Base-by-base conservation (phyloP, 2,888 invertebrate species). In the Tigriopus californicus region DNA sequence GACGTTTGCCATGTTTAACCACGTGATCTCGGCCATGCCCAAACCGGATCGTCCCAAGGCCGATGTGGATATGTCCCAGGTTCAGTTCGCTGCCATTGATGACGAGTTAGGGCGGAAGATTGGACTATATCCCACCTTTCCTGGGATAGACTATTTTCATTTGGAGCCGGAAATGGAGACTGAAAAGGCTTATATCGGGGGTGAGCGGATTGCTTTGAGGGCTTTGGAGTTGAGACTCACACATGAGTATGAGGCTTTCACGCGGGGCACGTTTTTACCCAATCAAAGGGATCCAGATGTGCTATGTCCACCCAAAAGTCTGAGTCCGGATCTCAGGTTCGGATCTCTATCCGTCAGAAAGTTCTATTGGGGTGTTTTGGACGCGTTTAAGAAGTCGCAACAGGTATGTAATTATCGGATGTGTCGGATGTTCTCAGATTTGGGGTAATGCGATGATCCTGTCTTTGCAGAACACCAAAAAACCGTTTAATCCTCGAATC, bases 311-410 rank as follows among this genome's bases (percentile, higher is more conserved):
- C 79, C 83, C 0, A 77, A 80, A 61, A 81, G 81, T 1, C 70
- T 81, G 68, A 82, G 82, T 65, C 79, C 83, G 1, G 81, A 82
- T 54, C 72, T 83, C 5, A 74, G 81, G 2, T 82, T 80, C 66
- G 83, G 83, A 15, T 82, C 82, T 66, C 71, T 83, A 1, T 83
- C 82, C 13, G 79, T 82, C 0, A 72, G 82, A 24, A 77, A 71
- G 75, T 81, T 83, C 67, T 83, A 81, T 68, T 83, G 83, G 82
- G 70, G 74, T 1, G 69, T 83, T 0, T 80, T 80, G 62, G 79
- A 82, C 67, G 67, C 80, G n/a, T 82, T 78, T 67, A 69, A 70
- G 22, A 8, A 51, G 24, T 51, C 6, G 4, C 46, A 57, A 46
- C 20, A 57, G 44, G 57, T 42, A 51, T 12, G 15, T 8, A 24